Conservation (phyloP, 2,113 vertebrate species). For the Alligator sinensis region DNA sequence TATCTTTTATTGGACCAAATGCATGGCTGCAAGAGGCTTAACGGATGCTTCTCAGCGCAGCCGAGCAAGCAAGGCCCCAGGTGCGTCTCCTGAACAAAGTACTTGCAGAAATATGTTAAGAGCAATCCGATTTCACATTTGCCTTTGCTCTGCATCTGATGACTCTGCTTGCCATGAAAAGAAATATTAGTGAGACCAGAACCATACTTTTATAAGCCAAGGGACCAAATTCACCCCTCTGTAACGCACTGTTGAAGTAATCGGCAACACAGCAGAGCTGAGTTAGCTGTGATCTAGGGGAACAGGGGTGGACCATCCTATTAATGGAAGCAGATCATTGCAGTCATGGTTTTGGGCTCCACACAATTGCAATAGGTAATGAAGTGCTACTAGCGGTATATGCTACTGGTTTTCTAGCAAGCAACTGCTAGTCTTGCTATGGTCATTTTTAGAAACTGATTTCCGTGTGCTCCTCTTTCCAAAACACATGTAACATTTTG, state of each 20-base stretch:
- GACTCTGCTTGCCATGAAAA: neutral
- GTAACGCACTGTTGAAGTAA: accelerated
- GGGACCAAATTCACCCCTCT: neutral
- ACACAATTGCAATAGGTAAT: neutral
- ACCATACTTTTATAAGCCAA: neutral
- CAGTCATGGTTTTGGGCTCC: neutral
- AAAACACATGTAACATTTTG: neutral
- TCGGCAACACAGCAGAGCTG: neutral
- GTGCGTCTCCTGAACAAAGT: accelerated
- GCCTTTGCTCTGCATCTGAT: neutral
- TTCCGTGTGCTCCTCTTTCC: neutral
- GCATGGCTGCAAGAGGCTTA: no score
- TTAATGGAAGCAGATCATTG: neutral
- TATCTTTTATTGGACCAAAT: no score
- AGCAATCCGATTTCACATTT: neutral
- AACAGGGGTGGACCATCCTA: neutral
- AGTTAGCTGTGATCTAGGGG: neutral
- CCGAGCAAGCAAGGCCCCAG: neutral
- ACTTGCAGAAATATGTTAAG: neutral
- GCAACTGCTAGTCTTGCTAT: neutral
- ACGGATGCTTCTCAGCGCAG: neutral
- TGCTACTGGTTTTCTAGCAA: neutral
- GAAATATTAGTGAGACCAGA: neutral
- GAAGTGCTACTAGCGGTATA: neutral
- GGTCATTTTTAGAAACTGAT: neutral